Evolutionary conservation across 2,888 invertebrate species (phyloP).

Genomic region (Lypha dubia): DNA sequence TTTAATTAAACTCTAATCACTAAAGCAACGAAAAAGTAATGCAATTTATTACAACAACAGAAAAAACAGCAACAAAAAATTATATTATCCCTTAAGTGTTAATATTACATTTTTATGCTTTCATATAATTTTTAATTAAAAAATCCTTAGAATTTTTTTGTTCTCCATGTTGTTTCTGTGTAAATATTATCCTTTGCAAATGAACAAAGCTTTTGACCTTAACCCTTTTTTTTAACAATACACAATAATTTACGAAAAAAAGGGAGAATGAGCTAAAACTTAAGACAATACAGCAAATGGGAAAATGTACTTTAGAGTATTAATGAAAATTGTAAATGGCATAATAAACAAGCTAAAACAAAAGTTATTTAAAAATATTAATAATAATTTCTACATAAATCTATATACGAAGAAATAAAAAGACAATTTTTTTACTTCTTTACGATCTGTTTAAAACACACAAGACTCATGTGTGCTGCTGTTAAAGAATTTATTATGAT

Average conservation of each 20-base stretch:
- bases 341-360: conserved; percentile 12
- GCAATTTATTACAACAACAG: conserved; percentile 51
- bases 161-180: no score
- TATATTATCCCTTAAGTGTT: conserved; percentile 31
- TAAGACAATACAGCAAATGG: conserved; percentile 27
- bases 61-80: no score
- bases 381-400: background rate
- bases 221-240: conserved; percentile 51
- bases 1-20: conserved; percentile 70
- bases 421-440: conserved; percentile 4
- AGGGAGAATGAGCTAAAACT: background rate
- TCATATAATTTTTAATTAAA: conserved; percentile 58
- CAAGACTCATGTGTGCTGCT: conserved; percentile 42
- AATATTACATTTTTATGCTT: conserved; percentile 57
- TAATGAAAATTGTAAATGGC: conserved; percentile 1
- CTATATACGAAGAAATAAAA: background rate
- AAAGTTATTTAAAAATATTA: background rate
- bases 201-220: conserved; percentile 59
- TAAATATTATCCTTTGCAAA: conserved; percentile 13
- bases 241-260: conserved; percentile 34
- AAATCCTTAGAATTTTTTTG: conserved; percentile 29
- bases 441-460: background rate
- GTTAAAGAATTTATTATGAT: conserved; percentile 21
- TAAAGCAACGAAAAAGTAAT: conserved; percentile 46
- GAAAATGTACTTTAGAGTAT: background rate